These are phyloP conservation scores for Pinctada fucata DNA, from an alignment of 2,888 invertebrate species.

Conservation along the genomic window DNA sequence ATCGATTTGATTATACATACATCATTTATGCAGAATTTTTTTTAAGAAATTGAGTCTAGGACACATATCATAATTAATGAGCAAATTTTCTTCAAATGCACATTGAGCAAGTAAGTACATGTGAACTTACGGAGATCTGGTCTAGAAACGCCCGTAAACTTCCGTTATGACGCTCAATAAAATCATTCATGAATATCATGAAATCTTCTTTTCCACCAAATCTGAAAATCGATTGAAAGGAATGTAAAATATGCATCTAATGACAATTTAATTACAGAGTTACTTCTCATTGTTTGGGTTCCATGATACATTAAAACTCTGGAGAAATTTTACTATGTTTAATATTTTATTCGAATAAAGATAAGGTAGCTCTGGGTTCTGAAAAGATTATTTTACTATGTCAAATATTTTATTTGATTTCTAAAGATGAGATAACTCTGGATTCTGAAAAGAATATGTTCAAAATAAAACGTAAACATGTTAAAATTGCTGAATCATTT, in stretches of 20 bases:
- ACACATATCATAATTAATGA: no score
- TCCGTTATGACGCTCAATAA: slow-evolving; percentile 73
- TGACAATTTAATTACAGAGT: neutral
- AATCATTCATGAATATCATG: slow-evolving; percentile 89
- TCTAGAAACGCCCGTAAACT: slow-evolving; percentile 74
- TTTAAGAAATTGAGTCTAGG: neutral
- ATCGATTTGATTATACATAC: neutral
- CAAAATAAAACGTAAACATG: no score
- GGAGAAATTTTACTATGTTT: no score
- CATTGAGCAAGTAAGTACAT: neutral
- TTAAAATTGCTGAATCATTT: no score
- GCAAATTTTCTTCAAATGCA: neutral
- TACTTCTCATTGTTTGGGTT: no score
- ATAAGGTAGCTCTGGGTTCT: no score
- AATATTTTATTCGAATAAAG: no score
- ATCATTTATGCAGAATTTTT: neutral
- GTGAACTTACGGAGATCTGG: slow-evolving; percentile 80
- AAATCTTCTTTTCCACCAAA: slow-evolving; percentile 94
- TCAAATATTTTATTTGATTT: no score
- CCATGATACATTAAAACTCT: no score
- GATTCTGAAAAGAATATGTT: no score
- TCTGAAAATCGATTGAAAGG: slow-evolving; percentile 49
- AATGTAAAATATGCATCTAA: neutral
- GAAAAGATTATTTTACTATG: no score
- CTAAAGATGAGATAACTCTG: no score